Conservation (phyloP, 2,888 invertebrate species). For the Mythimna pallens region DNA sequence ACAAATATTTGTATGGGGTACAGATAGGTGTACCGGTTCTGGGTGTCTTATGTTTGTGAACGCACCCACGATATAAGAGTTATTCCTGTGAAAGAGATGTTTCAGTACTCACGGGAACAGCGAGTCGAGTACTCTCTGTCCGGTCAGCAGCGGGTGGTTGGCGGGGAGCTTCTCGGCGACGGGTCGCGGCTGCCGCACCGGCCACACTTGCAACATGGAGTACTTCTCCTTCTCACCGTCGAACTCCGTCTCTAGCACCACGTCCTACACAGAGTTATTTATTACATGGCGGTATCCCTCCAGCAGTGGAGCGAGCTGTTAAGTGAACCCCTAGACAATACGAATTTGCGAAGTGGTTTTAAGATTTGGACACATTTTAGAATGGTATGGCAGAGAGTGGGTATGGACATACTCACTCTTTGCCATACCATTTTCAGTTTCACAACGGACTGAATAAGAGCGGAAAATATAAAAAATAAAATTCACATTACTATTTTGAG, state of each 20-base stretch:
- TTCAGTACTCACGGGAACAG: constrained; percentile 96
- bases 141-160: constrained; percentile 99
- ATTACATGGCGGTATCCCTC: not conserved
- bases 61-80: no score
- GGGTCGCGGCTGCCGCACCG: constrained; percentile 99
- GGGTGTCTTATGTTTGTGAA: no score
- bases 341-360: no score
- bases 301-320: no score
- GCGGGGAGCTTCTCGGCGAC: constrained; percentile 99
- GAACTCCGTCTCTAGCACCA: constrained; percentile 99
- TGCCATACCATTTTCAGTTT: not conserved
- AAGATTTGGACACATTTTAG: no score
- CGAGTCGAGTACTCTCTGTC: constrained; percentile 99
- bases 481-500: not conserved
- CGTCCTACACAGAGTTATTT: constrained; percentile 91
- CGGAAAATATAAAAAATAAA: not conserved
- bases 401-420: not conserved
- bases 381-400: no score
- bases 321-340: no score
- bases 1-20: no score
- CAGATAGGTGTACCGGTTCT: no score
- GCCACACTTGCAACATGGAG: constrained; percentile 99
- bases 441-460: not conserved
- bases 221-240: constrained; percentile 98
- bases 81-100: no score